Conservation (phyloP, 2,888 invertebrate species). For the Hypercompe scribonia region DNA sequence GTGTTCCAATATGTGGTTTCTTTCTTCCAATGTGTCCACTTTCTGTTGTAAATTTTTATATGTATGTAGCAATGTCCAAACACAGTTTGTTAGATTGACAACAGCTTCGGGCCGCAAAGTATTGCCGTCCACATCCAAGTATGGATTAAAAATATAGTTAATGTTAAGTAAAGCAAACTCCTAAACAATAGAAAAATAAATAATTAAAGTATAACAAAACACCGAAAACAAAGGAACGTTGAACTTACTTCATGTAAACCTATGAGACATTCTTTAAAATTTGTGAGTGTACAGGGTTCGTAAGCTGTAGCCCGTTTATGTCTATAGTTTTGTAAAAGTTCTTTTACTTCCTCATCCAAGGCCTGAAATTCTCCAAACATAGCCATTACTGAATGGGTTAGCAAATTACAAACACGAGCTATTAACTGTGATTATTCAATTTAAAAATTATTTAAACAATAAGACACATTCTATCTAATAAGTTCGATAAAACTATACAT, state of each 20-base stretch:
- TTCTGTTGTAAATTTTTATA: constrained; percentile 72
- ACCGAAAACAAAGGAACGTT: neutral
- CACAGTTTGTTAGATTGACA: constrained; percentile 74
- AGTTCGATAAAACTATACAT: neutral
- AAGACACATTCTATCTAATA: neutral
- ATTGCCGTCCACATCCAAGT: constrained; percentile 66
- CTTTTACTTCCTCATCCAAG: constrained; percentile 80
- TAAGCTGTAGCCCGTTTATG: constrained; percentile 74
- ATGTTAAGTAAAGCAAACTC: constrained; percentile 76
- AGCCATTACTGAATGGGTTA: constrained; percentile 42
- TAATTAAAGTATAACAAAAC: neutral
- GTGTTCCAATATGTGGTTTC: constrained; percentile 73
- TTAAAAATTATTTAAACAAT: neutral
- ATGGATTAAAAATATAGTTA: constrained; percentile 76
- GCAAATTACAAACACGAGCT: neutral
- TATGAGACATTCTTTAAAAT: constrained; percentile 77
- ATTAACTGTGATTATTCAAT: neutral
- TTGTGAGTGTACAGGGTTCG: constrained; percentile 76
- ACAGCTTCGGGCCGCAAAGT: constrained; percentile 66
- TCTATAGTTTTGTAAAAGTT: constrained; percentile 77
- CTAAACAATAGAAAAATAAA: constrained; percentile 49
- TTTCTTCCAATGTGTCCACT: constrained; percentile 66
- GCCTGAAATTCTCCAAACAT: constrained; percentile 57
- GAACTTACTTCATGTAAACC: constrained; percentile 73
- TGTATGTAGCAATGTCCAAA: constrained; percentile 73